These are phyloP conservation scores for Eubasilissa splendida DNA, from an alignment of 2,888 invertebrate species.

Conservation along the genomic window DNA sequence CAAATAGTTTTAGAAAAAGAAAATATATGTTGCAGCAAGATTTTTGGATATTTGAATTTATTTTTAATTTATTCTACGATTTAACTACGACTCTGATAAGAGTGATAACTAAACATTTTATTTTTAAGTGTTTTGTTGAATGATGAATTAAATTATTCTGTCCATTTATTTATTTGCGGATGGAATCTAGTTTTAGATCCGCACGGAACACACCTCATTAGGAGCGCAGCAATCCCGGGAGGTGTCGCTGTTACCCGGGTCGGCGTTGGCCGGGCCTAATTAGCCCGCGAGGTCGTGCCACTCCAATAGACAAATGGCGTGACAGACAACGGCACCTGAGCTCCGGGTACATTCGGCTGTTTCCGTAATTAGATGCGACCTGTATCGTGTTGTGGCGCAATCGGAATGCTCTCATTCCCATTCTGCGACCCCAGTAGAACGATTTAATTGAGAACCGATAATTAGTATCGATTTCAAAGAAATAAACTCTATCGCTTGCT, in stretches of 20 bases:
- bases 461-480: constrained; percentile 6
- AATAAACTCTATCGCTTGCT: too few species aligned
- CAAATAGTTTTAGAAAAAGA: too few species aligned
- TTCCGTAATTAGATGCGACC: constrained; percentile 51
- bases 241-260: constrained; percentile 43
- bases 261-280: constrained; percentile 51
- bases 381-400: constrained; percentile 33
- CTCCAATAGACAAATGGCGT: constrained; percentile 56
- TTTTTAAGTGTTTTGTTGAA: too few species aligned
- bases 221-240: constrained; percentile 45
- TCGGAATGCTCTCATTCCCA: constrained; percentile 3
- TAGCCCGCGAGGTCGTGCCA: constrained; percentile 56
- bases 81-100: too few species aligned
- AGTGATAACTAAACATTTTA: too few species aligned
- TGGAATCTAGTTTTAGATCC: constrained; percentile 33
- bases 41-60: too few species aligned
- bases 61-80: too few species aligned
- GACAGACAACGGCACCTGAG: constrained; percentile 46
- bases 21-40: too few species aligned
- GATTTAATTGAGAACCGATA: constrained; percentile 24
- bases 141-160: too few species aligned
- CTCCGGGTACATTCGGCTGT: constrained; percentile 44
- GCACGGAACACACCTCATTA: constrained; percentile 44
- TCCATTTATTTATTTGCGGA: too few species aligned
- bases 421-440: constrained; percentile 25